Evolutionary conservation across 2,888 invertebrate species (phyloP).

Genomic region (Andrena flavipes): DNA sequence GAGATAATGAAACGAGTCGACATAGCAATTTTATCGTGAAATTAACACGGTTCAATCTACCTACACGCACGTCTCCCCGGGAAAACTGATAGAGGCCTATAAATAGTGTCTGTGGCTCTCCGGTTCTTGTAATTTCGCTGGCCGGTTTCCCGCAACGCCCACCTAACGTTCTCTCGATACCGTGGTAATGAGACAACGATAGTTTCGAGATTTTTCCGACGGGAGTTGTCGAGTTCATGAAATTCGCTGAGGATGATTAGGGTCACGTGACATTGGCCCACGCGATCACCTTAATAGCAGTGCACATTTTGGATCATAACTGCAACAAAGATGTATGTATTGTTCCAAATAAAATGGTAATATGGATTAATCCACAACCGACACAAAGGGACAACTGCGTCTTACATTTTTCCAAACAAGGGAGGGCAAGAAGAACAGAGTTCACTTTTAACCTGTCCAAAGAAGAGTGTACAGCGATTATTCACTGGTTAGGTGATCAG

Average conservation of each 20-base stretch:
- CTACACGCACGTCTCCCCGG: slow-evolving; percentile 20
- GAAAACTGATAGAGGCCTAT: slow-evolving; percentile 31
- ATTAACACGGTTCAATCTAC: slow-evolving; percentile 56
- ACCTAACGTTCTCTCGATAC: background rate
- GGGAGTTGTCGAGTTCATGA: background rate
- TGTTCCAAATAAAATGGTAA: background rate
- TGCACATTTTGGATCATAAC: background rate
- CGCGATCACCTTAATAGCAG: background rate
- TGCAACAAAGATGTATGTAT: background rate
- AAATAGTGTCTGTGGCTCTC: slow-evolving; percentile 19
- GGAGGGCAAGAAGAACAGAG: background rate
- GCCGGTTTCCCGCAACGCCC: slow-evolving; percentile 32
- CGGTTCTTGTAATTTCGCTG: slow-evolving; percentile 25
- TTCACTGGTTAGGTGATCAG: background rate
- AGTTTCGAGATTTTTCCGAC: background rate
- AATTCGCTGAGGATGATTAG: background rate
- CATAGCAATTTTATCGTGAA: slow-evolving; percentile 60
- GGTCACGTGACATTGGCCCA: background rate
- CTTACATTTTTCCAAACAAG: background rate
- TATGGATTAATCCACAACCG: background rate
- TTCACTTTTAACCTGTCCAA: background rate
- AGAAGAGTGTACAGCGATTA: background rate
- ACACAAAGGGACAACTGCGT: background rate
- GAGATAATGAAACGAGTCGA: slow-evolving; percentile 65
- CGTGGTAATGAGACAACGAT: slow-evolving; percentile 1